phyloP scores from a whole-genome alignment of 2,113 vertebrate species.

The Ailuropoda melanoleuca region DNA sequence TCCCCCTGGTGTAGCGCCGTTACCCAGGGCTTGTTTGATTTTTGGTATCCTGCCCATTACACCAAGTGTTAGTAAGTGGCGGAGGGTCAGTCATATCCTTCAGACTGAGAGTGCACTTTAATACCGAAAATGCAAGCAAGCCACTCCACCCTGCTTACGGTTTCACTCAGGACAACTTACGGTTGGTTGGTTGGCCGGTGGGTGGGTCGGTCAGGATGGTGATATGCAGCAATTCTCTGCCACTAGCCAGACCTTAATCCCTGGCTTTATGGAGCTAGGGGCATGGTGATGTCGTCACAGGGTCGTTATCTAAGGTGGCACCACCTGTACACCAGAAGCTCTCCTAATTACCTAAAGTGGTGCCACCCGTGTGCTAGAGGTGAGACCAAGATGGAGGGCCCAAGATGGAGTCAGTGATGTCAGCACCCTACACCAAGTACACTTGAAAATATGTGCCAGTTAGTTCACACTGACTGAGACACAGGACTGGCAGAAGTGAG shows the following conservation, averaged over 20 bases:
- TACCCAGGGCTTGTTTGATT: background rate
- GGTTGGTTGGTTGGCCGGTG: accelerated
- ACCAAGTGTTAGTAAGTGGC: background rate
- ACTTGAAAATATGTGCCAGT: background rate
- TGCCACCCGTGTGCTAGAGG: background rate
- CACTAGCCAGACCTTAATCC: background rate
- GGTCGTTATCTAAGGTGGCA: background rate
- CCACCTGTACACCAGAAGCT: background rate
- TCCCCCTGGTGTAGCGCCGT: background rate
- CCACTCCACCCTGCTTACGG: background rate
- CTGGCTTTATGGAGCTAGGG: background rate
- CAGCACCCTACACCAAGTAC: background rate
- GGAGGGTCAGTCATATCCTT: background rate
- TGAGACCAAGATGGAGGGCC: background rate
- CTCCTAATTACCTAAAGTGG: background rate
- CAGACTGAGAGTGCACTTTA: background rate
- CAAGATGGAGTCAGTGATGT: background rate
- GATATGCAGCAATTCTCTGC: background rate
- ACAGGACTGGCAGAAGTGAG: background rate
- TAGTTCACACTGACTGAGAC: background rate
- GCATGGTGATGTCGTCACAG: background rate
- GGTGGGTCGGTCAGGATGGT: accelerated
- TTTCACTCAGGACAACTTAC: background rate
- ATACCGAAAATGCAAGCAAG: background rate
- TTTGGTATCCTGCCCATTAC: background rate